Evolutionary conservation across 2,888 invertebrate genomes (phyloP).

Genomic region (Drosophila limbata): DNA sequence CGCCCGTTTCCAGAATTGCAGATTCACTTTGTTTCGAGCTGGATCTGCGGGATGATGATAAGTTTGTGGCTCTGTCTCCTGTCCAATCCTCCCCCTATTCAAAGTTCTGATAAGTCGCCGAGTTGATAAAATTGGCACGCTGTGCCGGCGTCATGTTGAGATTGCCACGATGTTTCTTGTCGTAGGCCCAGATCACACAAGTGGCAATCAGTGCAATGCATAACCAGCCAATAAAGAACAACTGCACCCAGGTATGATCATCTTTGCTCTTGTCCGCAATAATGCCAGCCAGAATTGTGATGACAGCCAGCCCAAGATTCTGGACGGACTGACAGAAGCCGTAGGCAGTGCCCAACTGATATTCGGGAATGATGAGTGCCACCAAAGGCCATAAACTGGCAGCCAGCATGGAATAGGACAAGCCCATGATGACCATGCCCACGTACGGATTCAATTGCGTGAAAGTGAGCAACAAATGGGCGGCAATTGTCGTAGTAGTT

Average conservation of each 20-base stretch:
- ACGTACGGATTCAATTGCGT: slow-evolving; percentile 88
- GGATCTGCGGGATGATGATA: slow-evolving; percentile 3
- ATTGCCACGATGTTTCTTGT: slow-evolving; percentile 88
- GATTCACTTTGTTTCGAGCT: neutral
- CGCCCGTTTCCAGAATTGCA: neutral
- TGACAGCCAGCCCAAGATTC: slow-evolving; percentile 96
- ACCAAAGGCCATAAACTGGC: slow-evolving; percentile 98
- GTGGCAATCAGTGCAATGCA: slow-evolving; percentile 90
- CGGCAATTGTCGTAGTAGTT: slow-evolving; percentile 88
- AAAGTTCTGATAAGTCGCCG: slow-evolving; percentile 65
- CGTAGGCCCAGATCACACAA: slow-evolving; percentile 90
- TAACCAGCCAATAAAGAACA: slow-evolving; percentile 95
- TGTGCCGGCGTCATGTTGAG: slow-evolving; percentile 91
- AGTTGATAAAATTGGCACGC: slow-evolving; percentile 81
- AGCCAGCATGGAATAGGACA: slow-evolving; percentile 96
- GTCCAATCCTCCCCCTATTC: slow-evolving; percentile 43
- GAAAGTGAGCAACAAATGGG: slow-evolving; percentile 88
- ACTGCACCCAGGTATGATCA: slow-evolving; percentile 93
- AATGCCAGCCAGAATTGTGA: slow-evolving; percentile 92
- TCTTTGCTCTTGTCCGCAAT: slow-evolving; percentile 93
- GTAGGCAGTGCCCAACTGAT: slow-evolving; percentile 97
- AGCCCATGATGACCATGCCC: slow-evolving; percentile 91
- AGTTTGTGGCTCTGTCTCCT: neutral
- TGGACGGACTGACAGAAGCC: slow-evolving; percentile 98
- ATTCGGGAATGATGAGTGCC: slow-evolving; percentile 95